Conservation (phyloP, 2,113 vertebrate genomes). For the Alectura lathami region DNA sequence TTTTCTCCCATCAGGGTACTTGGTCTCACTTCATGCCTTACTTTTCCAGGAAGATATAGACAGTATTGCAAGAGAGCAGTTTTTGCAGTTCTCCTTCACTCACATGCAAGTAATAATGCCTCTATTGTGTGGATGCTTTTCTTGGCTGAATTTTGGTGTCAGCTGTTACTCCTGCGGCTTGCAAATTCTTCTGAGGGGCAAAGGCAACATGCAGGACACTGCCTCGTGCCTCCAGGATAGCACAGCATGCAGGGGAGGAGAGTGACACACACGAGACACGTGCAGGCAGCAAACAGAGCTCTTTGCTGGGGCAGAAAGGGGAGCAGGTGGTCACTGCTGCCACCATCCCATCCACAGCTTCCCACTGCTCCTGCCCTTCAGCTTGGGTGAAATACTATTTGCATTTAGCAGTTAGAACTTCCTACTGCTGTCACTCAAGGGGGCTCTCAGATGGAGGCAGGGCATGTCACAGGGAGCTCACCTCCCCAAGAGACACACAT, state of each 20-base stretch:
- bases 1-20: not conserved
- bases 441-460: too few species aligned
- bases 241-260: not conserved
- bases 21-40: not conserved
- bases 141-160: not conserved
- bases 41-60: not conserved
- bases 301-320: not conserved
- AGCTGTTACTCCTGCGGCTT: not conserved
- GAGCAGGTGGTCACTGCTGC: not conserved
- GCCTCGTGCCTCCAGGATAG: not conserved
- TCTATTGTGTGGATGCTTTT: not conserved
- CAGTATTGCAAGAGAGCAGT: not conserved
- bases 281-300: not conserved
- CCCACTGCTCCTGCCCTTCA: too few species aligned
- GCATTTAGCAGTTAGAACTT: too few species aligned
- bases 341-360: too few species aligned
- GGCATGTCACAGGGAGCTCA: too few species aligned
- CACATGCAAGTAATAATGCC: not conserved
- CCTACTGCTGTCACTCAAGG: too few species aligned
- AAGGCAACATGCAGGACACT: not conserved
- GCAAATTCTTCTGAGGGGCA: not conserved
- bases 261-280: not conserved
- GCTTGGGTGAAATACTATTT: too few species aligned
- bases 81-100: not conserved
- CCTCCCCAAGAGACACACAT: not conserved